Conservation (phyloP, 2,888 invertebrate species). For the Corbicula japonica region DNA sequence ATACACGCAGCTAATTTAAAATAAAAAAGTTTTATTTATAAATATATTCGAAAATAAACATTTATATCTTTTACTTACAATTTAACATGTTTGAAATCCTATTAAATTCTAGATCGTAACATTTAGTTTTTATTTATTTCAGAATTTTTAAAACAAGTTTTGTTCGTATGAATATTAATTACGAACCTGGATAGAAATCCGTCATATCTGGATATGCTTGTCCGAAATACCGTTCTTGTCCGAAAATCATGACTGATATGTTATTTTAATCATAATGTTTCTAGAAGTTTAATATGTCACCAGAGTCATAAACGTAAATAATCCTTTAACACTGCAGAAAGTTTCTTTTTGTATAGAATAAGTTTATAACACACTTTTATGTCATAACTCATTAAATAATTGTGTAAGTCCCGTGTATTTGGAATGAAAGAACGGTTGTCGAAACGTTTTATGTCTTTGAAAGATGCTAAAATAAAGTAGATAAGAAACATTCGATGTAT, state of each 20-base stretch:
- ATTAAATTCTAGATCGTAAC: background rate
- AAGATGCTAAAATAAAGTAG: slow-evolving; percentile 14
- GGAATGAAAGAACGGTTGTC: too few species aligned
- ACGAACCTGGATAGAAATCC: slow-evolving; percentile 60
- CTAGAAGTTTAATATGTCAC: too few species aligned
- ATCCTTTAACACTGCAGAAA: too few species aligned
- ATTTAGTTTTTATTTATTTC: background rate
- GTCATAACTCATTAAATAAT: too few species aligned
- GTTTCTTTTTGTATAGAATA: too few species aligned
- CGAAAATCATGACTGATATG: slow-evolving; percentile 60
- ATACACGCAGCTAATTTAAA: too few species aligned
- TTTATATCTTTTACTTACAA: background rate
- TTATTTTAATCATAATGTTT: too few species aligned
- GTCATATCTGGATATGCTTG: slow-evolving; percentile 47
- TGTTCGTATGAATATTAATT: too few species aligned
- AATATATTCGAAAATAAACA: background rate
- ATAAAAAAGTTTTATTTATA: background rate
- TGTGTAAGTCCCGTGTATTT: too few species aligned
- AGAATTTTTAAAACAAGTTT: background rate
- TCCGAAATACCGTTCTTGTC: slow-evolving; percentile 46
- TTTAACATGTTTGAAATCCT: background rate
- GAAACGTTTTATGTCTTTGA: too few species aligned
- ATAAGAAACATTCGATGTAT: slow-evolving; percentile 23
- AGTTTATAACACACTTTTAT: too few species aligned
- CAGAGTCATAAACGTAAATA: too few species aligned